These are phyloP conservation scores for Drosophila atripex DNA, from an alignment of 2,888 invertebrate genomes.

Conservation along the genomic window DNA sequence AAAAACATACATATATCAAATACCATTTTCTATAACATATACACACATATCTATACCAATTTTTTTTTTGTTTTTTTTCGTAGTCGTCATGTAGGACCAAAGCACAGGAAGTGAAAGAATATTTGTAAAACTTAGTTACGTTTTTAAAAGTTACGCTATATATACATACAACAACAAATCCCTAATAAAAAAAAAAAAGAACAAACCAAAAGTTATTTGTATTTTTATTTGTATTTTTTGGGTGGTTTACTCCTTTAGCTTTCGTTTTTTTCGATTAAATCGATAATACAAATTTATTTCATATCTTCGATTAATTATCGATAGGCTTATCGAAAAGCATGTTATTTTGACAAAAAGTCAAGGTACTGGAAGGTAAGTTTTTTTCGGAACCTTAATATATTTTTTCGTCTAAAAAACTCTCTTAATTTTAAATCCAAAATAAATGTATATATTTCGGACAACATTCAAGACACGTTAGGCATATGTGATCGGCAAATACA, in stretches of 20 bases:
- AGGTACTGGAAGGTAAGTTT: too few relatives aligned
- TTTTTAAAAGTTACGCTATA: slow-evolving; percentile 58
- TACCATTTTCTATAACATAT: slow-evolving; percentile 45
- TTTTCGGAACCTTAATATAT: too few relatives aligned
- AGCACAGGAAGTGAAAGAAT: slow-evolving; percentile 62
- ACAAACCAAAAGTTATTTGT: slow-evolving; percentile 12
- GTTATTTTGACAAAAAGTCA: too few relatives aligned
- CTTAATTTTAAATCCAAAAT: neutral
- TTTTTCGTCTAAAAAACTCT: too few relatives aligned
- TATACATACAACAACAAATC: slow-evolving; percentile 41
- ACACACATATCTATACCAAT: slow-evolving; percentile 35
- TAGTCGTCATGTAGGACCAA: slow-evolving; percentile 62
- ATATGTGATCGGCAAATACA: slow-evolving; percentile 12
- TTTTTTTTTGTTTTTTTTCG: slow-evolving; percentile 45
- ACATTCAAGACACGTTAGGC: neutral
- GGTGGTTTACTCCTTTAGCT: neutral
- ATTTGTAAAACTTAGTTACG: slow-evolving; percentile 71
- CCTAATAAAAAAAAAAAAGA: slow-evolving; percentile 54
- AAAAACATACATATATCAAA: slow-evolving; percentile 24
- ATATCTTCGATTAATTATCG: too few relatives aligned
- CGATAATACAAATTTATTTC: neutral
- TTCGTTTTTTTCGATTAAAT: neutral
- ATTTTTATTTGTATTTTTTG: neutral
- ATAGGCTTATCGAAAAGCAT: too few relatives aligned
- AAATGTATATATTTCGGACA: neutral